Evolutionary conservation across 2,888 invertebrate genomes (phyloP).

Genomic region (Willowsia nigromaculata): DNA sequence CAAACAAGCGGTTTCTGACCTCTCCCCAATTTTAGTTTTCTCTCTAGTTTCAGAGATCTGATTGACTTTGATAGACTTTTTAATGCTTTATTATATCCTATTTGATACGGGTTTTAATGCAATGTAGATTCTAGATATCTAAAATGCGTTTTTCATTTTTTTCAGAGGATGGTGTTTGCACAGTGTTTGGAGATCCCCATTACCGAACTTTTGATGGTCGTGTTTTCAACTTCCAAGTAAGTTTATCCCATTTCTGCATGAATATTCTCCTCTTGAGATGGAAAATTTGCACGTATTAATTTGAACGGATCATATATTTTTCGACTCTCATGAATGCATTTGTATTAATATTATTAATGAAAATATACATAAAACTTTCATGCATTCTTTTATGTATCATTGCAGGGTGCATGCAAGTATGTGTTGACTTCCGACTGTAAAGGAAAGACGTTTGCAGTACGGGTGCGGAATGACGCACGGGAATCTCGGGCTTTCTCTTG

Average conservation of each 20-base stretch:
- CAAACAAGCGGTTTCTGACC: constrained; percentile 69
- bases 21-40: not conserved
- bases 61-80: too few relatives aligned
- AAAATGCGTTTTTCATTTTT: constrained; percentile 76
- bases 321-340: not conserved
- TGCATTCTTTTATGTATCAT: constrained; percentile 69
- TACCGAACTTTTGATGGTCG: constrained; percentile 97
- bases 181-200: constrained; percentile 96
- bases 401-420: constrained; percentile 92
- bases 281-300: constrained; percentile 25
- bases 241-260: not conserved
- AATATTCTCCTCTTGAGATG: constrained; percentile 10
- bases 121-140: too few relatives aligned
- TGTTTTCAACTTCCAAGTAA: constrained; percentile 91
- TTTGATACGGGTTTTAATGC: too few relatives aligned
- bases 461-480: constrained; percentile 93
- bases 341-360: not conserved
- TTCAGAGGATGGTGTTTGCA: constrained; percentile 91
- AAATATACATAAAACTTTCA: not conserved
- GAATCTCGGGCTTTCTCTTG: constrained; percentile 91
- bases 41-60: not conserved
- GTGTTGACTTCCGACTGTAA: constrained; percentile 91
- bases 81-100: too few relatives aligned
- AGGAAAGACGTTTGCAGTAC: constrained; percentile 87
- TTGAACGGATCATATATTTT: constrained; percentile 30